Percentiles rank a stretch among this genome's conserved stretches.
Conservation (phyloP, 2,797 vertebrate species). For the Garrulus glandarius region DNA sequence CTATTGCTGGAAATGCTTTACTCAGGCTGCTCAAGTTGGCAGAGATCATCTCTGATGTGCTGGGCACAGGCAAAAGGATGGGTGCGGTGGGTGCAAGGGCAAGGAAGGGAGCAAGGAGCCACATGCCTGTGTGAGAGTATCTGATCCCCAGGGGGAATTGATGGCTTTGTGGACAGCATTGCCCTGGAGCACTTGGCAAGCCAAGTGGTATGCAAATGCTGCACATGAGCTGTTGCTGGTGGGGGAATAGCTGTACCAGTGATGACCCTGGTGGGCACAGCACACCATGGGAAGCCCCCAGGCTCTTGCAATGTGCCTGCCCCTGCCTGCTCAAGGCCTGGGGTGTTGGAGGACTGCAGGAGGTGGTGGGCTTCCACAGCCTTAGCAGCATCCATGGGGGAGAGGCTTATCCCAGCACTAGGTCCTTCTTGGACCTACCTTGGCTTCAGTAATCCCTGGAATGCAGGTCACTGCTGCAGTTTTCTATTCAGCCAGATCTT, state of each 20-base stretch:
- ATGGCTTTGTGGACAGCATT: not conserved
- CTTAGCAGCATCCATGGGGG: not conserved
- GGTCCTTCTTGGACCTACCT: not conserved
- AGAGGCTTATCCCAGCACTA: not conserved
- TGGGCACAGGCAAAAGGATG: rapidly evolving
- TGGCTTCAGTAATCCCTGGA: not conserved
- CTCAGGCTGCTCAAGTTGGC: not conserved
- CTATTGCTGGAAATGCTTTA: not conserved
- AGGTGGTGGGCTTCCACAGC: not conserved
- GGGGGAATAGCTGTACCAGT: not conserved
- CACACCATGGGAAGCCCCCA: rapidly evolving
- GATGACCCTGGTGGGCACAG: not conserved
- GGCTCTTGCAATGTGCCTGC: not conserved
- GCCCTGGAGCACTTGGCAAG: not conserved
- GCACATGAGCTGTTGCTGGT: rapidly evolving
- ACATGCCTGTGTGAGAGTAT: rapidly evolving
- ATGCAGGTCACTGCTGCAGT: not conserved
- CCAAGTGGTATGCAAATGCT: not conserved
- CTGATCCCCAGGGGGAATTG: rapidly evolving
- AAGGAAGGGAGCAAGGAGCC: not conserved
- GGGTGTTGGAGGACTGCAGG: not conserved
- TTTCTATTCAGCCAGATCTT: not conserved
- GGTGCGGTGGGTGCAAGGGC: not conserved
- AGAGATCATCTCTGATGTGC: not conserved
- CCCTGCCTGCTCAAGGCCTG: not conserved